A percentile compares a stretch with the other conserved stretches of the same genome.
Evolutionary conservation across 2,113 vertebrate genomes (phyloP).

Genomic region (Entomyzon cyanotis): DNA sequence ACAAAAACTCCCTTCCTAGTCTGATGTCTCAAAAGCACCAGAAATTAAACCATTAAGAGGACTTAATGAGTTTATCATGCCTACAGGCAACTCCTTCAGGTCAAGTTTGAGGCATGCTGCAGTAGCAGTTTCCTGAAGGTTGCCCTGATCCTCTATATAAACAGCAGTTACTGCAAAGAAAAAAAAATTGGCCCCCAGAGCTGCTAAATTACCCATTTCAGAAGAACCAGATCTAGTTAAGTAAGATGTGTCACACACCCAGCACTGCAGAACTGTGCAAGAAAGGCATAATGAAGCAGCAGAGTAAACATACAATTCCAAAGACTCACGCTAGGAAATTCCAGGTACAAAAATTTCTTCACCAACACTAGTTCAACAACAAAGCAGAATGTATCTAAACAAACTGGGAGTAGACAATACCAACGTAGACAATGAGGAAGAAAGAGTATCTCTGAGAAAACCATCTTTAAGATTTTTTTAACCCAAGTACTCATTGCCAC

Average conservation of each 20-base stretch:
- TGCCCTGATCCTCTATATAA: background rate
- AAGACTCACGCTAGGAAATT: background rate
- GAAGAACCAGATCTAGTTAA: background rate
- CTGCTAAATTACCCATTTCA: background rate
- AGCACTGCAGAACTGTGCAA: background rate
- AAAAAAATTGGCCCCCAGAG: background rate
- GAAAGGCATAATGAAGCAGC: background rate
- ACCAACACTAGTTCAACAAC: background rate
- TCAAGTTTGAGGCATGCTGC: background rate
- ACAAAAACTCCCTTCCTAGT: background rate
- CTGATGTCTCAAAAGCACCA: background rate
- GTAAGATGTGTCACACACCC: background rate
- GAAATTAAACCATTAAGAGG: background rate
- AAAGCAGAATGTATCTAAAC: background rate
- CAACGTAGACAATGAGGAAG: background rate
- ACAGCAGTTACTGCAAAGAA: background rate
- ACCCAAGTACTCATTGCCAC: background rate
- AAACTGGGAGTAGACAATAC: background rate
- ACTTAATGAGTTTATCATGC: background rate
- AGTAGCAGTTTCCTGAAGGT: background rate
- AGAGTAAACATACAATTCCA: background rate
- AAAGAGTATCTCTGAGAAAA: background rate
- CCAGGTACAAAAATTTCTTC: background rate
- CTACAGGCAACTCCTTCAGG: background rate
- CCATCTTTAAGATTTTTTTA: background rate